Percentiles rank a stretch among this genome's conserved stretches.
Conservation (phyloP, 2,797 vertebrate genomes). For the Phalanger gymnotis region DNA sequence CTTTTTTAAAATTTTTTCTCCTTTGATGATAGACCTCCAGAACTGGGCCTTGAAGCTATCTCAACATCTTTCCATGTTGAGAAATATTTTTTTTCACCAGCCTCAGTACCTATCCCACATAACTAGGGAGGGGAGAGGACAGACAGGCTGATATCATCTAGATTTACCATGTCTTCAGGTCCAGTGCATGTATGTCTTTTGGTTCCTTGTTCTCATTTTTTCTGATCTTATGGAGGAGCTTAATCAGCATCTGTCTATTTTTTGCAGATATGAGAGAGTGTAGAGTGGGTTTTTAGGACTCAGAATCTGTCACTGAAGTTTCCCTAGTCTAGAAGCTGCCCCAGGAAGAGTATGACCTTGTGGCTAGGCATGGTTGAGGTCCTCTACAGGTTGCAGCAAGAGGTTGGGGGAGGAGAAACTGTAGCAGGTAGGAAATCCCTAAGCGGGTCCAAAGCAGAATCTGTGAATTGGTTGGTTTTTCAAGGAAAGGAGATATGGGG, state of each 20-base stretch:
- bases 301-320: background rate
- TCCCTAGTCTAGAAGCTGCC: background rate
- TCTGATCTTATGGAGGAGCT: background rate
- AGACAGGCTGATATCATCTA: background rate
- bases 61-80: background rate
- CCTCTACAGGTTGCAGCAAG: background rate
- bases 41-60: background rate
- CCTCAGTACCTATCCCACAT: background rate
- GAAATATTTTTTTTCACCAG: background rate
- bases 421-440: background rate
- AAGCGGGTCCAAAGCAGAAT: background rate
- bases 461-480: background rate
- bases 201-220: background rate
- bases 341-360: background rate
- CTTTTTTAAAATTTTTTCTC: background rate
- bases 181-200: background rate
- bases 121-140: background rate
- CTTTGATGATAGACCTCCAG: background rate
- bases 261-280: background rate
- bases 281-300: background rate
- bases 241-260: background rate
- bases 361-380: background rate
- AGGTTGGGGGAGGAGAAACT: background rate
- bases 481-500: background rate
- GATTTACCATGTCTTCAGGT: background rate